Conservation (phyloP, 2,113 vertebrate species). For the Phylloscopus whistleri region DNA sequence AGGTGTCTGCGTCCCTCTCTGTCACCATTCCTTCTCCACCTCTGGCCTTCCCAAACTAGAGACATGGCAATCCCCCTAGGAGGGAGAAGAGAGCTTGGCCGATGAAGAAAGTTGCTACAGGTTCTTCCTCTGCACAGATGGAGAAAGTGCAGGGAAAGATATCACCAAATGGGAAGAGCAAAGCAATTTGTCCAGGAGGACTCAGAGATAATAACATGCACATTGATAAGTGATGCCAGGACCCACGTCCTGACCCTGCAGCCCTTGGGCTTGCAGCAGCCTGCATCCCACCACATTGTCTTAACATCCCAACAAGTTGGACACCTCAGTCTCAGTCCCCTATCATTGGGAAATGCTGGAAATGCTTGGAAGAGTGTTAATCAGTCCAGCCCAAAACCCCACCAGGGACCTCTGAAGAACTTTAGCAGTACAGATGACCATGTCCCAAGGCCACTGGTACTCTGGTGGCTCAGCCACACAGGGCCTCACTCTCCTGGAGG, state of each 20-base stretch:
- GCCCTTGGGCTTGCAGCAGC: neutral
- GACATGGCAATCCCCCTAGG: neutral
- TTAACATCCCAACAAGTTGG: neutral
- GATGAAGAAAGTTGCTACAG: neutral
- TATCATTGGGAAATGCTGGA: neutral
- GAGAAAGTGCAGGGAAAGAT: neutral
- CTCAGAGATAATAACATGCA: neutral
- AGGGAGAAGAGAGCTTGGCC: neutral
- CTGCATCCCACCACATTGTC: neutral
- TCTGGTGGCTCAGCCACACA: neutral
- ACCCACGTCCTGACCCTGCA: neutral
- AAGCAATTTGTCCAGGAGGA: neutral
- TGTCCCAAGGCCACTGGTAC: neutral
- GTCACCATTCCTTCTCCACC: slow-evolving; percentile 16
- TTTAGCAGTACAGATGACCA: neutral
- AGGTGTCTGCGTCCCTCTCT: neutral
- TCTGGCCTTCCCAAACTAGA: neutral
- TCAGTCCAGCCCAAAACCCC: neutral
- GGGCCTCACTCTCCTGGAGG: neutral
- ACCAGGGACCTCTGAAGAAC: neutral
- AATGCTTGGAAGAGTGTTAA: neutral
- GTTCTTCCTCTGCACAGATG: neutral
- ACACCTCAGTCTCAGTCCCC: neutral
- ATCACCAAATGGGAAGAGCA: neutral
- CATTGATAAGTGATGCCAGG: neutral